Evolutionary conservation across 2,113 vertebrate species (phyloP).

Genomic region (Odocoileus virginianus): DNA sequence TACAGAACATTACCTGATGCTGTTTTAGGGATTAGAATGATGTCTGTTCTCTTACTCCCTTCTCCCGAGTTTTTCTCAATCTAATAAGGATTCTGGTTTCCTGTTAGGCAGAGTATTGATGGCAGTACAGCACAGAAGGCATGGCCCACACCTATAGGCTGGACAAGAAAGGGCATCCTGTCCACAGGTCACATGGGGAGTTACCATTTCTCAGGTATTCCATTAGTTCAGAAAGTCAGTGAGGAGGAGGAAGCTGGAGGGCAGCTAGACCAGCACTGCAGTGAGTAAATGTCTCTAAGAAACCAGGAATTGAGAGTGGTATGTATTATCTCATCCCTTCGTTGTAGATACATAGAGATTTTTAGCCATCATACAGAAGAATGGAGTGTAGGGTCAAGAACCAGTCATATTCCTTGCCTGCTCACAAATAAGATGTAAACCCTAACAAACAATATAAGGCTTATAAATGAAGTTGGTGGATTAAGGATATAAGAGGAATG

Average conservation of each 20-base stretch:
- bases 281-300: neutral
- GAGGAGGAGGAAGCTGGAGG: neutral
- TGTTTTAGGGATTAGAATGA: neutral
- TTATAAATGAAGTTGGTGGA: neutral
- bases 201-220: neutral
- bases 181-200: neutral
- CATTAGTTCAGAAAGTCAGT: neutral
- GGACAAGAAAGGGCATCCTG: neutral
- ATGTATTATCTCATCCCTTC: neutral
- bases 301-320: neutral
- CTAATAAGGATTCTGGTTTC: neutral
- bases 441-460: neutral
- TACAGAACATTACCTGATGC: neutral
- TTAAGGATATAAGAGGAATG: neutral
- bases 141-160: neutral
- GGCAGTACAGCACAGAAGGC: neutral
- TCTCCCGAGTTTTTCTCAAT: neutral
- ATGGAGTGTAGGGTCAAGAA: neutral
- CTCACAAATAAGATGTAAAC: neutral
- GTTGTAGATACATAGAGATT: neutral
- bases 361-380: neutral
- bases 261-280: neutral
- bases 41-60: neutral
- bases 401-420: neutral
- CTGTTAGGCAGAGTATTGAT: neutral